Conservation (phyloP, 2,797 vertebrate genomes). For the Thripadectes ignobilis region DNA sequence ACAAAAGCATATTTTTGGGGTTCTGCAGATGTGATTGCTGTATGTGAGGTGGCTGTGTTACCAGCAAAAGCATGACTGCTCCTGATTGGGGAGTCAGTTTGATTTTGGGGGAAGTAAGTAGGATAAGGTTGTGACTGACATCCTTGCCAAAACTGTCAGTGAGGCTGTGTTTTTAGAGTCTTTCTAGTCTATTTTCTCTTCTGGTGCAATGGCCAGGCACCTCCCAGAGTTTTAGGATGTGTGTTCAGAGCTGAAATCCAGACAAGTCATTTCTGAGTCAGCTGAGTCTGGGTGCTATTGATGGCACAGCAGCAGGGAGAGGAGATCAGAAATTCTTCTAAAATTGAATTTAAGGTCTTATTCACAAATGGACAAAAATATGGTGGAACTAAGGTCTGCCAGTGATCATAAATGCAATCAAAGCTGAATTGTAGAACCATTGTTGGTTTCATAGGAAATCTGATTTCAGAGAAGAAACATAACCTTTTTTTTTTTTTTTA, state of each 20-base stretch:
- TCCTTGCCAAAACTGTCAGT: not conserved
- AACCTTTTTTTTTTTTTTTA: not conserved
- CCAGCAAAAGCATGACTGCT: not conserved
- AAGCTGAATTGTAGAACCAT: not conserved
- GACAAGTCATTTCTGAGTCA: not conserved
- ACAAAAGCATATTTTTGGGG: not conserved
- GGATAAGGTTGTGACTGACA: not conserved
- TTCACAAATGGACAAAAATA: not conserved
- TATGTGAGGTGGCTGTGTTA: not conserved
- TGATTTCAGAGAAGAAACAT: not conserved
- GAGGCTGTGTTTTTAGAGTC: not conserved
- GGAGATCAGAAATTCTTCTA: not conserved
- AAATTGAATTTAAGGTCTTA: not conserved
- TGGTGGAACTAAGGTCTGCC: not conserved
- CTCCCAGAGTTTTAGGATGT: not conserved
- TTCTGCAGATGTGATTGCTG: not conserved
- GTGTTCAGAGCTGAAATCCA: not conserved
- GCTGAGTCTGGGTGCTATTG: not conserved
- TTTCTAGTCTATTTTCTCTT: not conserved
- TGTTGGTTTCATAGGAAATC: not conserved
- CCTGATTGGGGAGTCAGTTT: not conserved
- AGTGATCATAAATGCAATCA: not conserved
- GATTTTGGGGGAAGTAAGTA: not conserved
- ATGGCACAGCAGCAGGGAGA: not conserved
- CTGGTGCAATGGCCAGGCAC: fast-evolving